Percentiles rank a stretch among this genome's conserved stretches.
Evolutionary conservation across 2,888 invertebrate species (phyloP).

Genomic region (Alloplasta piceator): DNA sequence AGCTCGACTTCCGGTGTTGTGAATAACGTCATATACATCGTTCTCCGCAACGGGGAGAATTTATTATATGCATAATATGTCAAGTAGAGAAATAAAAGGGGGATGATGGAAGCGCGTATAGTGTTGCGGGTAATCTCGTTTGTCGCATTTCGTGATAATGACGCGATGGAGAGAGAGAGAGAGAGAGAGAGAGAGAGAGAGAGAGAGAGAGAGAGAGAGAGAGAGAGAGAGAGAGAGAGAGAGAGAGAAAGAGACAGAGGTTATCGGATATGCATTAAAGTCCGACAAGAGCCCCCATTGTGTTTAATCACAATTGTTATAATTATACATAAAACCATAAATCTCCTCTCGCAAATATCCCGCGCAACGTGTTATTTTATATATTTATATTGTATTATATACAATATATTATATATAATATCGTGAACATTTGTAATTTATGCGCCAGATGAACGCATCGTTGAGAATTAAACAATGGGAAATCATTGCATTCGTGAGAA

Average conservation of each 20-base stretch:
- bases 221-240: constrained; percentile 16
- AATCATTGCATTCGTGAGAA: constrained; percentile 43
- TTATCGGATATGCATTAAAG: constrained; percentile 50
- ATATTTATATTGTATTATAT: neutral
- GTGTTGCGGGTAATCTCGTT: constrained; percentile 20
- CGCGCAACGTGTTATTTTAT: constrained; percentile 8
- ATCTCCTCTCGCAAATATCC: constrained; percentile 3
- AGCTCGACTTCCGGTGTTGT: constrained; percentile 54
- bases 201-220: neutral
- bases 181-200: neutral
- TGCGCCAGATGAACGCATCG: constrained; percentile 34
- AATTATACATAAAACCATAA: constrained; percentile 45
- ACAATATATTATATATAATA: too few relatives aligned
- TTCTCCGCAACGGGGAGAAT: constrained; percentile 15
- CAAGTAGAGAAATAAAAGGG: constrained; percentile 2
- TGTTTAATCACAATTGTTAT: constrained; percentile 52
- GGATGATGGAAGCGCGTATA: constrained; percentile 13
- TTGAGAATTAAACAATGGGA: constrained; percentile 39
- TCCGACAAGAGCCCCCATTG: constrained; percentile 44
- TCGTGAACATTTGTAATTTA: constrained; percentile 40
- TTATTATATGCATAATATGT: neutral
- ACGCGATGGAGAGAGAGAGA: constrained; percentile 8
- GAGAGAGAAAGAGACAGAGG: neutral
- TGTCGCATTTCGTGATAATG: constrained; percentile 47
- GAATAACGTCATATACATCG: constrained; percentile 27